Evolutionary conservation across 2,113 vertebrate species (phyloP), one percentile per base, ranked within the genome.

Genomic region (Gobiocypris rarus): DNA sequence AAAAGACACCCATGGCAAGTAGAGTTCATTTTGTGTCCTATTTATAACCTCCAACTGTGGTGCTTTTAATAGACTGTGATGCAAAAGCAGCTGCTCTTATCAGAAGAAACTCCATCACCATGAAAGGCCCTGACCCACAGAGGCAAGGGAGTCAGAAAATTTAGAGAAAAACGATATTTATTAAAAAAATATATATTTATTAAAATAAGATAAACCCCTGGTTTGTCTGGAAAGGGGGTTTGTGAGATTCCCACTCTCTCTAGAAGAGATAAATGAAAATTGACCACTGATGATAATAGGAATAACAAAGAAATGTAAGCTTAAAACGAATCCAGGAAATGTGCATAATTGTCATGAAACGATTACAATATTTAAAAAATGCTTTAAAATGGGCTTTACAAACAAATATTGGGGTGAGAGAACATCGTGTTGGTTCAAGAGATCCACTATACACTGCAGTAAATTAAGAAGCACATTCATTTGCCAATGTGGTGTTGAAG

Each of bases 11-110:
- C 54, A 9, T 45, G 13, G 5, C 7, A 0, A 45, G 76, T 61
- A 19, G 70, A 73, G 41, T 48, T 48, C 79, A 86, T 88, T 67
- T 4, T 67, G 69, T 80, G 13, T 38, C 45, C 87, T 94, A 94
- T 90, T 91, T 91, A 89, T 94, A 94, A 89, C 90, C 86, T 19
- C 85, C 92, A 93, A 93, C 93, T 92, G 91, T 90, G 82, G 45
- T 1, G 28, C 93, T 92, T 93, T 92, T 93, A 89, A 92, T 94
- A 95, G 93, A 84, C 48, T 76, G 43, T 63, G 89, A 86, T 87
- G 82, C 14, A 83, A 69, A 85, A 69, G 79, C 94, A 93, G 91
- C 92, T 94, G 93, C 90, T 86, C 73, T 15, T 11, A 81, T 83
- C 76, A 38, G 28, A 52, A 48, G 9, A 22, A 38, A 7, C 56